Evolutionary conservation across 1,140 invertebrate genomes (phyloP), one percentile per base, ranked within the genome.

Genomic region (Anoplolepis gracilipes): DNA sequence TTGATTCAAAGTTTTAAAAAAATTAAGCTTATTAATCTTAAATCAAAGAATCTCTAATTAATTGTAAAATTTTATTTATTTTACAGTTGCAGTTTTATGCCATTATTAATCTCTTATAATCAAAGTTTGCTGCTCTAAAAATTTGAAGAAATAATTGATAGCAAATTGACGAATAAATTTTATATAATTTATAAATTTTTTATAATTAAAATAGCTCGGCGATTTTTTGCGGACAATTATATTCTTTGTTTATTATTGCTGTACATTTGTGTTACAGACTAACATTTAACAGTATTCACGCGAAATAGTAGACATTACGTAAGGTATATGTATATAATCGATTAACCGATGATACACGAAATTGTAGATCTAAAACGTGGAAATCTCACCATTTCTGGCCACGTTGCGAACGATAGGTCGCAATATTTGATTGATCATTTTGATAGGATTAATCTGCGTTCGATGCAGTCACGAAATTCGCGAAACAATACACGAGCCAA

Each of bases 381-480:
- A 25, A 33, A 39, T 61, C 39, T 88, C 61, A 92, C 91, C 86
- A 67, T 13, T 84, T 57, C 33, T 81, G 19, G 61, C 11, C n/a
- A 67, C 72, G 19, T 73, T 57, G 36, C 85, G 87, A 39, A 67
- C 67, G 11, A 91, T 36, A 61, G 88, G 88, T 30, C 87, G 85
- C 19, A 91, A 49, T 1, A 91, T 55, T 61, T 88, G 88, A 36
- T 72, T 84, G 0, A 91, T 42, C 90, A 92, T 92, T 76, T 81
- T 84, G 39, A n/a, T 1, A n/a, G 6, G 0, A 72, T 72, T 72
- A 22, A 33, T 10, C 19, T 73, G 16, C 11, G 3, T 8, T n/a
- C n/a, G 28, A 53, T 3, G 16, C 30, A 81, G 11, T 30, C 11
- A 33, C 62, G 13, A 72, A 46, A 72, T 82, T 13, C 3, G 8